Base-by-base conservation (phyloP, 2,113 vertebrate genomes). In the Vicugna pacos region DNA sequence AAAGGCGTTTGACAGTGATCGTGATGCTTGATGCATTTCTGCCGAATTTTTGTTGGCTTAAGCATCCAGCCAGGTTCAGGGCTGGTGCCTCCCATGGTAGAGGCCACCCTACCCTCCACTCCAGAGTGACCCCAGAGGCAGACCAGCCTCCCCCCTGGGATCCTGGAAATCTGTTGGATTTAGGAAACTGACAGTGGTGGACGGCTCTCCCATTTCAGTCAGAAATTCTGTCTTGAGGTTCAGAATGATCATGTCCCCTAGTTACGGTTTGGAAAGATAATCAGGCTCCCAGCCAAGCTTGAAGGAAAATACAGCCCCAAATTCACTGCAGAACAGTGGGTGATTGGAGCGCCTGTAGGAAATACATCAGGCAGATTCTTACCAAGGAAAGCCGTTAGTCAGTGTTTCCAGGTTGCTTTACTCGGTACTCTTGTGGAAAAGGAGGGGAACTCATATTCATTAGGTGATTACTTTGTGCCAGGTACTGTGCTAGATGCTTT, bases 251-350 rank as follows among this genome's bases (percentile, higher is more conserved):
- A 38, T 64, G 69, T 84, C 17, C 22, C 42, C 13, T 56, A 42
- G 30, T 79, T 79, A 58, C 35, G n/a, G 28, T 75, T 58, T 94
- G n/a, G 92, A 48, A 89, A 95, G 50, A 73, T 85, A 81, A 94
- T 81, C 64, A 93, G 75, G 24, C 65, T 94, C 6, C 3, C n/a
- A 91, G 65, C 7, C 7, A 86, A 52, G 26, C 56, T 11, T 56
- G 50, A 94, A 93, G 82, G 67, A 90, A 95, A 91, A 73, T 75
- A 32, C 12, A 60, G 24, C 24, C 89, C 69, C 50, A 38, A 58
- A 42, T 84, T 92, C 22, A 17, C 42, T 50, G 64, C 22, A 73
- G 26, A 94, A 15, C n/a, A 85, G 42, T 46, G 30, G 83, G 48
- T 30, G 32, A 30, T 5, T 52, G 3, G 38, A 65, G 6, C 5